These are phyloP conservation scores for Cordilura impudica DNA, from an alignment of 2,888 invertebrate species.

Conservation along the genomic window DNA sequence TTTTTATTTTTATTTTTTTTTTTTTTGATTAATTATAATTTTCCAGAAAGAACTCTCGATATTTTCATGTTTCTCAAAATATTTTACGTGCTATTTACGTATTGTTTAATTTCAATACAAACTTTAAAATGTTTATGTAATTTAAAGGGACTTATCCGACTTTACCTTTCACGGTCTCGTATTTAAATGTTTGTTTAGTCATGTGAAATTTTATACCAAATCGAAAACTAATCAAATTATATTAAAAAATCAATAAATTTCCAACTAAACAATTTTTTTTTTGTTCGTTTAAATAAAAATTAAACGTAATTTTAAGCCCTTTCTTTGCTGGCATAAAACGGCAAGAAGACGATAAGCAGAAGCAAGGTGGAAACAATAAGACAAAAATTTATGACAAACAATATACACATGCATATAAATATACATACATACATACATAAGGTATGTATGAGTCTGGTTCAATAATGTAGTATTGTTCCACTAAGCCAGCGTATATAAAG, in stretches of 20 bases:
- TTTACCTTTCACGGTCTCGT: not conserved
- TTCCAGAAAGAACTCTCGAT: no score
- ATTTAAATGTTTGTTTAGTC: conserved; percentile 13
- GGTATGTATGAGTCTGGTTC: not conserved
- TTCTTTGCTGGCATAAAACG: not conserved
- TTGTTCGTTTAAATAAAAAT: not conserved
- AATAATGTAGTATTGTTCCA: not conserved
- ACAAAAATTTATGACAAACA: not conserved
- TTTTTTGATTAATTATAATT: no score
- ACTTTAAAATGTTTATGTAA: no score
- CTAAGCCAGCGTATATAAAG: not conserved
- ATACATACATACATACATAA: no score
- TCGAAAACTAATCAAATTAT: conserved; percentile 51
- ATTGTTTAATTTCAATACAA: no score
- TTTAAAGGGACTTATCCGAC: not conserved
- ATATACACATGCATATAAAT: no score
- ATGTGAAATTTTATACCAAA: conserved; percentile 47
- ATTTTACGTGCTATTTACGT: no score
- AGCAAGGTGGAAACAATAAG: not conserved
- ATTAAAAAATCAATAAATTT: conserved; percentile 59
- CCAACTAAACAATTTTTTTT: conserved; percentile 27
- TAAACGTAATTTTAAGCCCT: conserved; percentile 36
- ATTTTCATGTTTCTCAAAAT: no score
- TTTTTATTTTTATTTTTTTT: no score
- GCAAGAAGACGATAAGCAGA: not conserved